phyloP scores from a whole-genome alignment of 2,888 invertebrate species.

The Standfussiana lucernea region DNA sequence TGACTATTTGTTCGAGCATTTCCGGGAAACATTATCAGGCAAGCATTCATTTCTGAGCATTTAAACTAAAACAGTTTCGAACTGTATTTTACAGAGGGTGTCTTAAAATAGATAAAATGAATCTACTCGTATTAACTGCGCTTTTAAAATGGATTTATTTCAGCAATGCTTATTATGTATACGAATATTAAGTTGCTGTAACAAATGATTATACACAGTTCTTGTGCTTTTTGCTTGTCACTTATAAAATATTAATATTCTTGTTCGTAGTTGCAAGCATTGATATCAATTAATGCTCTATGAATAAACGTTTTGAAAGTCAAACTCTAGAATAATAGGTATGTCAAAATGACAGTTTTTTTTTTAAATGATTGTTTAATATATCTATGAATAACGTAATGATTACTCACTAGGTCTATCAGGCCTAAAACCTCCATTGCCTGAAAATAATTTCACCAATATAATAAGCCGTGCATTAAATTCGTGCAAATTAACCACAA shows the following conservation, averaged over 20 bases:
- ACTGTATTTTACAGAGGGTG: background rate
- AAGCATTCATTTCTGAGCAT: background rate
- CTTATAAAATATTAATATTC: background rate
- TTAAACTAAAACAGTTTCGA: background rate
- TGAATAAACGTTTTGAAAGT: background rate
- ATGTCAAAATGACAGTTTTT: background rate
- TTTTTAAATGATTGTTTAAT: background rate
- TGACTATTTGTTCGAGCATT: background rate
- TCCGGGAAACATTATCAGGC: too few relatives aligned
- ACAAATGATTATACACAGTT: background rate
- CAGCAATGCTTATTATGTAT: background rate
- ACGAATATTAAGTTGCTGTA: background rate
- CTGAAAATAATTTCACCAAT: constrained; percentile 40
- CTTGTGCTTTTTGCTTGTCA: background rate
- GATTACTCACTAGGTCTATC: constrained; percentile 39
- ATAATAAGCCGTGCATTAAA: constrained; percentile 1
- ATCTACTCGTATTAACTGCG: background rate
- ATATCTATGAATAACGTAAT: background rate
- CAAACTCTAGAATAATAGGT: background rate
- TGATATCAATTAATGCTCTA: background rate
- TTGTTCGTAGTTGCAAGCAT: background rate
- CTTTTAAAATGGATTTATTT: background rate
- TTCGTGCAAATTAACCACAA: background rate
- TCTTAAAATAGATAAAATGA: background rate
- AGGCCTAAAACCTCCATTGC: constrained; percentile 26